Conservation (phyloP, 2,888 invertebrate species). For the Lithophane socia region DNA sequence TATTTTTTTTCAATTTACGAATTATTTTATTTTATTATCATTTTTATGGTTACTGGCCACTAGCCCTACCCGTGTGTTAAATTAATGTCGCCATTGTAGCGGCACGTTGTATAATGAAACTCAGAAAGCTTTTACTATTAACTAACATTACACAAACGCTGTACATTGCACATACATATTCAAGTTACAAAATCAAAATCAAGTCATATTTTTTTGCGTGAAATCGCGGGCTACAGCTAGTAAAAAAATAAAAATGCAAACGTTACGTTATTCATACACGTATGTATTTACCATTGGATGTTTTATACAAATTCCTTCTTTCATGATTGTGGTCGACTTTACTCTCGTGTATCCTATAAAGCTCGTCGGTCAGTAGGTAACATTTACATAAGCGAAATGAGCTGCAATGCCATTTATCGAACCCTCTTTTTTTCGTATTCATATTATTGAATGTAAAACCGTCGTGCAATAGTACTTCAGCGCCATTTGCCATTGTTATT, state of each 20-base stretch:
- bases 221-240: too few species aligned
- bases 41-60: too few species aligned
- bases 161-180: neutral
- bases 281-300: conserved; percentile 62
- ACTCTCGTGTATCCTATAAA: conserved; percentile 27
- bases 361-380: conserved; percentile 52
- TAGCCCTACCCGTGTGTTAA: too few species aligned
- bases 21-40: too few species aligned
- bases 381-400: conserved; percentile 69
- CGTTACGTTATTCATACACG: conserved; percentile 29
- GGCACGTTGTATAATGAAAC: too few species aligned
- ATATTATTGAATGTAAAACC: conserved; percentile 67
- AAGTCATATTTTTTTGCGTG: too few species aligned
- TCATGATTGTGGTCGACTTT: conserved; percentile 63
- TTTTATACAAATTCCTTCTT: conserved; percentile 44
- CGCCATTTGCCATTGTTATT: conserved; percentile 62
- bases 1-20: too few species aligned
- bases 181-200: too few species aligned
- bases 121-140: neutral
- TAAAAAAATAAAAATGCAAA: too few species aligned
- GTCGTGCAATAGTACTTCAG: conserved; percentile 59
- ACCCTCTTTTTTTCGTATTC: conserved; percentile 41
- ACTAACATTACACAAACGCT: neutral
- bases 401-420: conserved; percentile 70
- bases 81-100: too few species aligned